phyloP scores from a whole-genome alignment of 2,888 invertebrate genomes.

The Parnassius apollo region DNA sequence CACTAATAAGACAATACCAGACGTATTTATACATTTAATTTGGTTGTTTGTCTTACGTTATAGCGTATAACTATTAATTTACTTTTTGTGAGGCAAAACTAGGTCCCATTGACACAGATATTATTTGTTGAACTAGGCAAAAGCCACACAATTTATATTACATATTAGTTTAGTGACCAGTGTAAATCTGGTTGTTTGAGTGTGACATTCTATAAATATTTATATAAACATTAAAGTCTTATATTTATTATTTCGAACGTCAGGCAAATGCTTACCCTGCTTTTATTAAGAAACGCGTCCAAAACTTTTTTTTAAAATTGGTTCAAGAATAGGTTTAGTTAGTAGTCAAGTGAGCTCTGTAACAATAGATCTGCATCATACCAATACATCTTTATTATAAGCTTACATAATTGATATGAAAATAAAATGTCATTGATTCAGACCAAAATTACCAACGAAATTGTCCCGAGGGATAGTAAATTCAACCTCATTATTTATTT shows the following conservation, averaged over 20 bases:
- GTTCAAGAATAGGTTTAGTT: constrained; percentile 52
- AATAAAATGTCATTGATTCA: not conserved
- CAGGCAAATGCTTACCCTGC: constrained; percentile 75
- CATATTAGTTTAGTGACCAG: constrained; percentile 33
- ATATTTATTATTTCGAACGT: constrained; percentile 59
- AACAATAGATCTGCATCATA: constrained; percentile 28
- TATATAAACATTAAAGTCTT: constrained; percentile 50
- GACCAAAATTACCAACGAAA: no score
- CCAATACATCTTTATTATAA: no score
- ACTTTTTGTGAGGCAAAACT: constrained; percentile 34
- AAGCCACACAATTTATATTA: constrained; percentile 35
- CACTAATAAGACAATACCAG: constrained; percentile 9
- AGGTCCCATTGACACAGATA: constrained; percentile 39
- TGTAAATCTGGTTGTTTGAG: constrained; percentile 35
- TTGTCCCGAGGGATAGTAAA: no score
- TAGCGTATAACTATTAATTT: constrained; percentile 19
- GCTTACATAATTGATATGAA: no score
- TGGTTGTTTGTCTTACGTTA: constrained; percentile 23
- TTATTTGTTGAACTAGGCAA: constrained; percentile 37
- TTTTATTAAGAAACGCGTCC: constrained; percentile 64
- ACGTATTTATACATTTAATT: constrained; percentile 22
- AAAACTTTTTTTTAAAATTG: constrained; percentile 59
- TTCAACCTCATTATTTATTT: no score
- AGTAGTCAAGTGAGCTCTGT: constrained; percentile 12
- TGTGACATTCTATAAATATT: constrained; percentile 29